Conservation (phyloP, 2,888 invertebrate genomes). For the Ornithoptera priamus region DNA sequence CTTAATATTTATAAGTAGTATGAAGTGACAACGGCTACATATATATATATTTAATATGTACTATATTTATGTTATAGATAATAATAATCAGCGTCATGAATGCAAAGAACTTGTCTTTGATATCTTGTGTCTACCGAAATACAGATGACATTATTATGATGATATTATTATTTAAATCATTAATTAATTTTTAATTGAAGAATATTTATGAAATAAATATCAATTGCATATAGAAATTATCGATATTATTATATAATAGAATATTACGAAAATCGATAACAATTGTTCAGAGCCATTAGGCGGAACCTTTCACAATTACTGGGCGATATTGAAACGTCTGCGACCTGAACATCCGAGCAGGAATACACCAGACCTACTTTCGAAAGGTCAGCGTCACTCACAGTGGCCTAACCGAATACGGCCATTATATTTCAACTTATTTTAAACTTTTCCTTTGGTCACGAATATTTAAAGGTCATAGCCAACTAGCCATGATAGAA, state of each 20-base stretch:
- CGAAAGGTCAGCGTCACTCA: slow-evolving; percentile 33
- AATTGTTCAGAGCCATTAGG: neutral
- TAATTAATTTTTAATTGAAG: too few relatives aligned
- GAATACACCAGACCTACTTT: slow-evolving; percentile 33
- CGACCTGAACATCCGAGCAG: slow-evolving; percentile 18
- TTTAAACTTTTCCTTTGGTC: slow-evolving; percentile 31
- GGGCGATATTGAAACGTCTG: neutral
- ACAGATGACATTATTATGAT: too few relatives aligned
- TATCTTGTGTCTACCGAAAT: too few relatives aligned
- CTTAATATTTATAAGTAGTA: too few relatives aligned
- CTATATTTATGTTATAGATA: too few relatives aligned
- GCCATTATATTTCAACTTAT: slow-evolving; percentile 37
- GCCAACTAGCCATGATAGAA: slow-evolving; percentile 27
- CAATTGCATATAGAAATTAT: too few relatives aligned
- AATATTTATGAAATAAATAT: too few relatives aligned
- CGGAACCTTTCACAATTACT: slow-evolving; percentile 1
- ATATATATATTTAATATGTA: too few relatives aligned
- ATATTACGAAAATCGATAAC: neutral
- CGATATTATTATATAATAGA: neutral
- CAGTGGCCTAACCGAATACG: slow-evolving; percentile 33
- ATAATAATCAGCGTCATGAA: too few relatives aligned
- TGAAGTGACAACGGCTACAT: too few relatives aligned
- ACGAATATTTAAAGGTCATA: slow-evolving; percentile 33
- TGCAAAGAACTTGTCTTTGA: too few relatives aligned
- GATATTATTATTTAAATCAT: too few relatives aligned